Base-by-base conservation (phyloP, 2,888 invertebrate genomes). In the Hyposoter dolosus region DNA sequence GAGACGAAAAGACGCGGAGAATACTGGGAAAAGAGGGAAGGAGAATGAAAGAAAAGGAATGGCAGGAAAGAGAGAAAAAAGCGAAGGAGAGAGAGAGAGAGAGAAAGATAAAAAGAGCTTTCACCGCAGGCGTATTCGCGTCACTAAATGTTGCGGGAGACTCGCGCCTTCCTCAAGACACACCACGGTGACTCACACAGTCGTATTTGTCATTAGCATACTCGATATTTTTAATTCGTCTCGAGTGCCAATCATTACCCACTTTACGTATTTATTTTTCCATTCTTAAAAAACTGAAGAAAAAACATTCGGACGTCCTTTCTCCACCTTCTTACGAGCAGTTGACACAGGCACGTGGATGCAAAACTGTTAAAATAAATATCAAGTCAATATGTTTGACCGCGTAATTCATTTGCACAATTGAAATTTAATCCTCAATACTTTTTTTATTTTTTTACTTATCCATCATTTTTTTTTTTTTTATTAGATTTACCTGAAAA, bases 181-280 rank as follows among this genome's bases (percentile, higher is more conserved):
- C 28, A 43, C 56, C 5, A 5, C 5, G 43, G 17, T 78, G 78
- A 83, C 65, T 83, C 78, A 83, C 60, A 32, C 68, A 78, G 10
- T 75, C 50, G 50, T 60, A 82, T 82, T 60, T 40, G 19, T 71
- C 60, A 76, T 76, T 60, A 47, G n/a, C 63, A 47, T 40, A 63
- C 69, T 43, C 35, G 23, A 63, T 40, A 53, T 63, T 53, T 77
- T 82, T 65, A 71, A 17, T 75, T 32, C n/a, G 32, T 65, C 60
- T 43, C 28, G 15, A 65, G 66, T 35, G 56, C 19, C 28, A 68
- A 78, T 68, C 35, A 28, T 68, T 69, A 56, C 19, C 47, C 32
- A 32, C 60, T 60, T 60, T 28, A 15, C 28, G 28, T 71, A 47
- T 47, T 71, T 71, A n/a, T 71, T 71, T 28, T 47, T 45, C 7